A percentile compares a stretch with the other conserved stretches of the same genome.
Conservation (phyloP, 2,113 vertebrate genomes). For the Saccopteryx bilineata region DNA sequence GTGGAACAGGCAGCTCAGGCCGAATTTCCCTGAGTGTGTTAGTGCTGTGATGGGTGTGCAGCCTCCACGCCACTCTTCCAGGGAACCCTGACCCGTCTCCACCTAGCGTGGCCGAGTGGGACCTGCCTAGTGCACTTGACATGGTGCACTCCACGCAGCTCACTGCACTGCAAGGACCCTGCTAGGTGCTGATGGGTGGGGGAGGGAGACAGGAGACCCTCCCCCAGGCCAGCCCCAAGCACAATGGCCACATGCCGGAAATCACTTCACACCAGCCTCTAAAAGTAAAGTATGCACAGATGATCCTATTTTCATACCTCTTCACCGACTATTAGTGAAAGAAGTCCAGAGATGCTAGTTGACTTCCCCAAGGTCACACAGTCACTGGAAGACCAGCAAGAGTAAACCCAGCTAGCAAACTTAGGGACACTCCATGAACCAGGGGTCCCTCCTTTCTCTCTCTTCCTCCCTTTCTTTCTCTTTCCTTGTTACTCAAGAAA, state of each 20-base stretch:
- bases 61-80: neutral
- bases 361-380: slow-evolving; percentile 61
- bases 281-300: neutral
- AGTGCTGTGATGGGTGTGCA: no score
- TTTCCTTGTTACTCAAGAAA: slow-evolving; percentile 61
- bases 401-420: slow-evolving; percentile 10
- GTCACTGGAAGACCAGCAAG: neutral
- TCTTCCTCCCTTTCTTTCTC: neutral
- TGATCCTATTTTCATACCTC: neutral
- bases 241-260: neutral
- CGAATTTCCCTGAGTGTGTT: neutral
- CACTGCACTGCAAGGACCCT: neutral
- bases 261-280: neutral
- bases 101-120: accelerated
- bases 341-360: slow-evolving; percentile 36
- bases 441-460: neutral
- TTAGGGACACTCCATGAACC: slow-evolving; percentile 36
- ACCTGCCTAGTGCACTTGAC: no score
- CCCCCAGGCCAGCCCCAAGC: neutral
- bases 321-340: neutral
- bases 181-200: accelerated
- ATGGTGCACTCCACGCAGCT: neutral
- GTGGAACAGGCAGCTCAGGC: neutral
- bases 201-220: no score
- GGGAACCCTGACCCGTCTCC: neutral